These are phyloP conservation scores for Homarus gammarus DNA, from an alignment of 2,888 invertebrate genomes.

Conservation along the genomic window DNA sequence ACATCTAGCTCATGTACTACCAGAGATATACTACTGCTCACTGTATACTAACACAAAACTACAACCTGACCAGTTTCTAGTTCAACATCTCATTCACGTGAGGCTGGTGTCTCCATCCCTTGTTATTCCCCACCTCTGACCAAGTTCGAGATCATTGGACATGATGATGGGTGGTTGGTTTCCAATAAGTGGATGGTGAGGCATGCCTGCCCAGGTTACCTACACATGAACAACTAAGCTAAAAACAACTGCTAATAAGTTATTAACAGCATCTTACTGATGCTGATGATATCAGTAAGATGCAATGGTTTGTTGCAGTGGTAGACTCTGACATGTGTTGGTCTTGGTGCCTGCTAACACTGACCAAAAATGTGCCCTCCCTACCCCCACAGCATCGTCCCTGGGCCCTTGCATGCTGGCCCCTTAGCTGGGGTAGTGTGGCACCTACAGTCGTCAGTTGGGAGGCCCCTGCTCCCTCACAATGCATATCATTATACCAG, in stretches of 20 bases:
- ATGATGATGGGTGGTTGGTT: slow-evolving; percentile 23
- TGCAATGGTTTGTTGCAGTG: slow-evolving; percentile 58
- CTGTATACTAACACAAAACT: slow-evolving; percentile 69
- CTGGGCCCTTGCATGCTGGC: slow-evolving; percentile 60
- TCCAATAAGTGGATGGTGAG: slow-evolving; percentile 41
- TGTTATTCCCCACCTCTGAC: slow-evolving; percentile 35
- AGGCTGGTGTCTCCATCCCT: slow-evolving; percentile 55
- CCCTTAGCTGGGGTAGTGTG: slow-evolving; percentile 51
- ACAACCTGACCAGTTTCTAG: slow-evolving; percentile 51
- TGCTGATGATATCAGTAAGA: slow-evolving; percentile 46
- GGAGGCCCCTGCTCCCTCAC: slow-evolving; percentile 54
- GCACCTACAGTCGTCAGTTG: slow-evolving; percentile 58
- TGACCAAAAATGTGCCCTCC: slow-evolving; percentile 52
- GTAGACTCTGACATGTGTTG: slow-evolving; percentile 59
- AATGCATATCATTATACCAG: slow-evolving; percentile 9
- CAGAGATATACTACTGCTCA: slow-evolving; percentile 70
- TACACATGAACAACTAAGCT: slow-evolving; percentile 49
- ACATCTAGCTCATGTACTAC: slow-evolving; percentile 59
- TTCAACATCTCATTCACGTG: slow-evolving; percentile 62
- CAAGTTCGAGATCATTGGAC: slow-evolving; percentile 8
- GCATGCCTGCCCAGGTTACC: slow-evolving; percentile 45
- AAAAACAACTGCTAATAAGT: slow-evolving; percentile 25
- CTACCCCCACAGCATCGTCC: slow-evolving; percentile 42
- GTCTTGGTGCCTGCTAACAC: slow-evolving; percentile 66
- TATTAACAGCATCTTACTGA: slow-evolving; percentile 50